These are phyloP conservation scores for Oscheius myriophilus DNA, from an alignment of 2,888 invertebrate genomes.

Conservation along the genomic window DNA sequence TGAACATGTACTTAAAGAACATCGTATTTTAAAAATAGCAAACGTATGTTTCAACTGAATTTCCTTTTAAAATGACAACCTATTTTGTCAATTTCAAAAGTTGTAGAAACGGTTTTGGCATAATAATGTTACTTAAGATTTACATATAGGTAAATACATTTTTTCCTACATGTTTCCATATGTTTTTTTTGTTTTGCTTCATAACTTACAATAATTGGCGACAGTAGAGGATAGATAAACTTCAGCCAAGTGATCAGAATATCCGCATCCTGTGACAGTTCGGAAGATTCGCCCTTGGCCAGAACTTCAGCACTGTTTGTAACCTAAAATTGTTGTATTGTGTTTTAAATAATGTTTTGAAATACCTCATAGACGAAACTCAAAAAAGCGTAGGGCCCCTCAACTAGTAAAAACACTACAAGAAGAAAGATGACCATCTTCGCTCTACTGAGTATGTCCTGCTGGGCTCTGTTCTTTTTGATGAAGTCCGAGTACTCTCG, in stretches of 20 bases:
- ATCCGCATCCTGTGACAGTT: conserved; percentile 60
- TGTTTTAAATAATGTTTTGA: background rate
- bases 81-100: too few species aligned
- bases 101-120: too few species aligned
- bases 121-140: too few species aligned
- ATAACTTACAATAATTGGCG: conserved; percentile 63
- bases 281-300: conserved; percentile 30
- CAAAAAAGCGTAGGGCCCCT: conserved; percentile 65
- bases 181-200: too few species aligned
- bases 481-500: conserved; percentile 57
- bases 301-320: conserved; percentile 49
- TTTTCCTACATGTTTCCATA: too few species aligned
- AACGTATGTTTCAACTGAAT: too few species aligned
- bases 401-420: conserved; percentile 52
- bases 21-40: too few species aligned
- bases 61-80: too few species aligned
- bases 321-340: conserved; percentile 23
- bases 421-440: conserved; percentile 49
- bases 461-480: conserved; percentile 38
- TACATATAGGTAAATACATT: too few species aligned
- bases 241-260: conserved; percentile 64
- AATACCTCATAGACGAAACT: conserved; percentile 59
- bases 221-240: conserved; percentile 65
- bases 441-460: conserved; percentile 1
- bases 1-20: too few species aligned